These are phyloP conservation scores for Drosophila rhopaloa DNA, from an alignment of 1,140 invertebrate species.

Conservation along the genomic window DNA sequence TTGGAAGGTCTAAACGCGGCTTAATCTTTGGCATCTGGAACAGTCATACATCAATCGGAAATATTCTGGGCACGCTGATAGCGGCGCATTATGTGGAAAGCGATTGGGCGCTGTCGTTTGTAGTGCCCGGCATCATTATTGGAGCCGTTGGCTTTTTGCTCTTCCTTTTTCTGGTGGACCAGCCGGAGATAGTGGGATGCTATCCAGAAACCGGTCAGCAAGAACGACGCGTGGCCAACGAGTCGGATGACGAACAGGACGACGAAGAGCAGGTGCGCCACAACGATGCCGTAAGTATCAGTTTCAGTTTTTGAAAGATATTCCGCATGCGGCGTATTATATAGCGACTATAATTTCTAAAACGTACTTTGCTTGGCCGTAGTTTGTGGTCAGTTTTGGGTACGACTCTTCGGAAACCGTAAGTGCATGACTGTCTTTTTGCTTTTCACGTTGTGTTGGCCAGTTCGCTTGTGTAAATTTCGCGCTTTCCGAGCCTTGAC, in stretches of 20 bases:
- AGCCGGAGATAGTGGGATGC: constrained; percentile 90
- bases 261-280: constrained; percentile 52
- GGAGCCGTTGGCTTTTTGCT: constrained; percentile 90
- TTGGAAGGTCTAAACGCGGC: constrained; percentile 95
- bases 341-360: constrained; percentile 33
- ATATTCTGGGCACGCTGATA: constrained; percentile 95
- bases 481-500: background rate
- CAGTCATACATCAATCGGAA: constrained; percentile 97
- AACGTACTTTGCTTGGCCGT: constrained; percentile 22
- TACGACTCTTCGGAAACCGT: constrained; percentile 44
- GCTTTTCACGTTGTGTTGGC: background rate
- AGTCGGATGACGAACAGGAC: constrained; percentile 70
- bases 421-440: constrained; percentile 54
- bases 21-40: constrained; percentile 98
- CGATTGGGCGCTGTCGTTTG: constrained; percentile 96
- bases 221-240: constrained; percentile 60
- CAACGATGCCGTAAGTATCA: constrained; percentile 67
- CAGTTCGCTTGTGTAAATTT: constrained; percentile 28
- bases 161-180: constrained; percentile 94
- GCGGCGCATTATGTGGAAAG: constrained; percentile 93
- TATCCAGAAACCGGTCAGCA: constrained; percentile 73
- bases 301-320: background rate
- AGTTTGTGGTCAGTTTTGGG: constrained; percentile 39
- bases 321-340: constrained; percentile 1
- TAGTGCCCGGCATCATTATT: constrained; percentile 96